A percentile compares a stretch with the other conserved stretches of the same genome.
Conservation (phyloP, 1,140 invertebrate genomes). For the Diplogasteroides magnus region DNA sequence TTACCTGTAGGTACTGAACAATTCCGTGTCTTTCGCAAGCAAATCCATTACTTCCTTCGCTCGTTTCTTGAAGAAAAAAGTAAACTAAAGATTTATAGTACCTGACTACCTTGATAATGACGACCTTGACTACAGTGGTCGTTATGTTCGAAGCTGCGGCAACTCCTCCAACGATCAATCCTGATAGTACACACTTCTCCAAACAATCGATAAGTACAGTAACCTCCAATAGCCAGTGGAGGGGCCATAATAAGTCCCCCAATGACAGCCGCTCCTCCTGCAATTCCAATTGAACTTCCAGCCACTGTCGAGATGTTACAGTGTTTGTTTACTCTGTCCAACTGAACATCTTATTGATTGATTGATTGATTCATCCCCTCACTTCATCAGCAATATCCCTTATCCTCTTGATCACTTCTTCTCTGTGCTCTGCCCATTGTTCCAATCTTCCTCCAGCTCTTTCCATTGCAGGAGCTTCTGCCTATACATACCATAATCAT, state of each 20-base stretch:
- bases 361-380: background rate
- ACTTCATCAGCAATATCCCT: slow-evolving; percentile 10
- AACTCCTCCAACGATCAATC: slow-evolving; percentile 45
- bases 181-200: slow-evolving; percentile 10
- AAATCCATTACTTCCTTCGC: slow-evolving; percentile 5
- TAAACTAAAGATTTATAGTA: background rate
- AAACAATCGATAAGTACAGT: background rate
- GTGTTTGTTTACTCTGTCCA: slow-evolving; percentile 9
- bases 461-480: background rate
- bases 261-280: slow-evolving; percentile 52
- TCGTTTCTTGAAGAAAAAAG: slow-evolving; percentile 2
- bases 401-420: slow-evolving; percentile 3
- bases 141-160: slow-evolving; percentile 83
- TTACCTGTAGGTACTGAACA: background rate
- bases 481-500: no score
- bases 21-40: background rate
- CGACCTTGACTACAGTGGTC: slow-evolving; percentile 85
- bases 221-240: slow-evolving; percentile 12
- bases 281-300: slow-evolving; percentile 55
- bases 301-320: slow-evolving; percentile 23
- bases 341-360: slow-evolving; percentile 14
- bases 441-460: background rate
- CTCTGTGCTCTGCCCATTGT: slow-evolving; percentile 8
- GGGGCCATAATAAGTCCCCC: slow-evolving; percentile 33
- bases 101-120: slow-evolving; percentile 83